Percentiles rank a stretch among this genome's conserved stretches.
Conservation (phyloP, 2,797 vertebrate genomes). For the Darevskia mixta region DNA sequence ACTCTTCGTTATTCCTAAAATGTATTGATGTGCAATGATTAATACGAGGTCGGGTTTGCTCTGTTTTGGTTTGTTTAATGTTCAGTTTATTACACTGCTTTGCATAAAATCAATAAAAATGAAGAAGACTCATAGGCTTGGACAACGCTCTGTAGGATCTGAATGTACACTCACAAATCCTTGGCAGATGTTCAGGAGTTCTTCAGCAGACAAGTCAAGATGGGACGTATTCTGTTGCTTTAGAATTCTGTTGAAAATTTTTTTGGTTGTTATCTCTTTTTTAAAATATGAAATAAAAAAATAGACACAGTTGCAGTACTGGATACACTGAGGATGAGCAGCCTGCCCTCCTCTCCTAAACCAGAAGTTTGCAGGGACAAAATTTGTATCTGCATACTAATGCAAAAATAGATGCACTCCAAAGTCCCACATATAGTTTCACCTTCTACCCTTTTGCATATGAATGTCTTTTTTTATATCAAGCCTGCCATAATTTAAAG, state of each 20-base stretch:
- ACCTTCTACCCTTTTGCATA: not conserved
- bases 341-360: not conserved
- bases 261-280: too few species aligned
- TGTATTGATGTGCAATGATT: too few species aligned
- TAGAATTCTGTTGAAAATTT: too few species aligned
- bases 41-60: too few species aligned
- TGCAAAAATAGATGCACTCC: not conserved
- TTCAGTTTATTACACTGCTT: too few species aligned
- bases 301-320: not conserved
- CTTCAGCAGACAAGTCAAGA: not conserved
- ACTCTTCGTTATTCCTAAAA: too few species aligned
- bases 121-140: not conserved
- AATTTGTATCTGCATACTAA: not conserved
- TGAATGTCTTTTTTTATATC: not conserved
- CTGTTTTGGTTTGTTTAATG: too few species aligned
- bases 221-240: not conserved
- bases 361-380: not conserved
- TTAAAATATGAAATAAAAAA: not conserved
- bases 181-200: not conserved
- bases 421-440: not conserved
- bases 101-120: too few species aligned
- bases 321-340: not conserved
- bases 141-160: not conserved
- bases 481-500: not conserved
- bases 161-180: not conserved